Evolutionary conservation across 2,797 vertebrate genomes (phyloP).

Genomic region (Sparidentex hasta): DNA sequence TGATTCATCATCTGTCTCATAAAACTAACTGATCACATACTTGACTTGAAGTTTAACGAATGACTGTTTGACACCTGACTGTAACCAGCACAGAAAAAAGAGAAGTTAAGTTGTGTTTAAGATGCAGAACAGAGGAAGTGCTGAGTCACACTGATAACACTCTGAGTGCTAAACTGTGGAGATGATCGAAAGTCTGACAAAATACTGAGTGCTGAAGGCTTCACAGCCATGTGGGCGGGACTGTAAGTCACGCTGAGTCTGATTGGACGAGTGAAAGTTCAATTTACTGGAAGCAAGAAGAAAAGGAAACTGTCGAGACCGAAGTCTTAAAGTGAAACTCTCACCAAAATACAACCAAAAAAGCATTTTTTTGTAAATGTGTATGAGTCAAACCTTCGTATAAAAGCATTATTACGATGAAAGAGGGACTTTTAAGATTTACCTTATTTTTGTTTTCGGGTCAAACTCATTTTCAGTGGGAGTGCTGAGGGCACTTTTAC

Average conservation of each 20-base stretch:
- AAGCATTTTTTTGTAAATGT: too few species aligned
- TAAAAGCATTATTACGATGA: too few species aligned
- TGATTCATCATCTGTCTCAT: neutral
- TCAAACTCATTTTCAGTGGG: too few species aligned
- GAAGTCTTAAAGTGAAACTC: too few species aligned
- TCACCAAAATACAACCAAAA: too few species aligned
- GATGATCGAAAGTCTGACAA: neutral
- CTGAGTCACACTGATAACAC: constrained; percentile 28
- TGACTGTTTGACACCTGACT: constrained; percentile 10
- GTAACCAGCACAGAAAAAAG: constrained; percentile 8
- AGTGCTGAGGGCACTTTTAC: too few species aligned
- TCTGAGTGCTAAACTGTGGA: neutral
- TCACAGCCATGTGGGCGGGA: neutral
- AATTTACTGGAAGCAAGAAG: neutral
- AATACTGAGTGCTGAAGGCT: neutral
- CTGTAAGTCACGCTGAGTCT: neutral
- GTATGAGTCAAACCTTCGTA: too few species aligned
- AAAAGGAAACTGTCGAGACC: neutral
- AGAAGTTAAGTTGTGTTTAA: constrained; percentile 15
- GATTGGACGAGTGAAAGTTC: neutral
- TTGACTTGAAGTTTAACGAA: neutral
- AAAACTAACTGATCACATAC: neutral
- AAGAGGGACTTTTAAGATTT: too few species aligned
- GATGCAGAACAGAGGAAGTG: constrained; percentile 34
- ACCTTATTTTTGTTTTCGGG: too few species aligned